Evolutionary conservation across 23 tunicate species (phyloP).

Genomic region (Trididemnum nubilum): DNA sequence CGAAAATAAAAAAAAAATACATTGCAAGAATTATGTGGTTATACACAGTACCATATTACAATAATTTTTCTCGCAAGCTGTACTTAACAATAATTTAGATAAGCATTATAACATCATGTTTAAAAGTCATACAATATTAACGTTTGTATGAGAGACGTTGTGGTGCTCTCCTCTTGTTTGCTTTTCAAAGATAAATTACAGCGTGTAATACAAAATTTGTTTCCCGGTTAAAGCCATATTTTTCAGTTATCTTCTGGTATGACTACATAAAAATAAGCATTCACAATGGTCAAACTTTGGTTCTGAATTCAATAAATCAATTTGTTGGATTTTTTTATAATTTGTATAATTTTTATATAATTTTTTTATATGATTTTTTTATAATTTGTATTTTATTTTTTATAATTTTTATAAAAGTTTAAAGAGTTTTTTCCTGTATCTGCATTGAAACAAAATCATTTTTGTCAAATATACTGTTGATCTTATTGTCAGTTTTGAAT

Average conservation of each 20-base stretch:
- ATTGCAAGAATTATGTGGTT: too few relatives aligned
- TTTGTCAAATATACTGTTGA: neutral
- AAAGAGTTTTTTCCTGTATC: conserved; percentile 17
- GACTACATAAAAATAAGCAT: conserved; percentile 6
- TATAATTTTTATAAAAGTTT: neutral
- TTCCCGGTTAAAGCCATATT: neutral
- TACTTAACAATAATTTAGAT: too few relatives aligned
- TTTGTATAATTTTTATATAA: too few relatives aligned
- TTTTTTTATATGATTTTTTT: too few relatives aligned
- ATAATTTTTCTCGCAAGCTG: too few relatives aligned
- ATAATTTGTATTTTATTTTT: too few relatives aligned
- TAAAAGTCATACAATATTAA: too few relatives aligned
- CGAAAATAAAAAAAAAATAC: too few relatives aligned
- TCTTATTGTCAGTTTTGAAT: neutral
- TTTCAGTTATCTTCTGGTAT: conserved; percentile 17
- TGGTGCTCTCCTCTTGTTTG: too few relatives aligned
- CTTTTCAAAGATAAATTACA: neutral
- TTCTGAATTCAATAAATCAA: conserved; percentile 15
- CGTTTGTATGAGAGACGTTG: too few relatives aligned
- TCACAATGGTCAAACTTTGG: conserved; percentile 16
- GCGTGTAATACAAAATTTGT: conserved; percentile 18
- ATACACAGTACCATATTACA: too few relatives aligned
- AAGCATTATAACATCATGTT: too few relatives aligned
- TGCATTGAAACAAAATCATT: neutral
- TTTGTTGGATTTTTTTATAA: neutral